Conservation (phyloP, 2,113 vertebrate genomes). For the Nothobranchius furzeri region DNA sequence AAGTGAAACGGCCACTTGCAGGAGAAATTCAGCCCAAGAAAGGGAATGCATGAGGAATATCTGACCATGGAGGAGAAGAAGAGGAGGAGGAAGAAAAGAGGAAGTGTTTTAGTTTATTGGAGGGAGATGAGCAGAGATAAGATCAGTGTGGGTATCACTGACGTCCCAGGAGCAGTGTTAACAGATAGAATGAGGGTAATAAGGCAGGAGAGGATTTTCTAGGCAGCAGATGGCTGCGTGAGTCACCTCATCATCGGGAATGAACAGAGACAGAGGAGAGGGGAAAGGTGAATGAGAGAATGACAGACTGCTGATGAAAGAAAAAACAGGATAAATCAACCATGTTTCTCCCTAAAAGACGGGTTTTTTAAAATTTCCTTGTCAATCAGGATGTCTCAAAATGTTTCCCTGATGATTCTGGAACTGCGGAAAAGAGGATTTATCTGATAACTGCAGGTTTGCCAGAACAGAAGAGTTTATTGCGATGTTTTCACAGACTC, state of each 20-base stretch:
- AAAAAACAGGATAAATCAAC: not conserved
- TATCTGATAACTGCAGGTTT: not conserved
- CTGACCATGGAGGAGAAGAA: not conserved
- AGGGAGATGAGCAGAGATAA: slow-evolving; percentile 14
- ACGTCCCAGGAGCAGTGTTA: slow-evolving; percentile 45
- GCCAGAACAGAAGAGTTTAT: no score
- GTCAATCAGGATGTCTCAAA: slow-evolving; percentile 8
- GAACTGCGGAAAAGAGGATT: not conserved
- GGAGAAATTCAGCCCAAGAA: slow-evolving; percentile 10
- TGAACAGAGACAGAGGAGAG: slow-evolving; percentile 15
- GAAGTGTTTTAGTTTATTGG: slow-evolving; percentile 1
- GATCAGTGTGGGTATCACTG: slow-evolving; percentile 30
- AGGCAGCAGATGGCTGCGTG: slow-evolving; percentile 68
- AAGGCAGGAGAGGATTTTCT: slow-evolving; percentile 59
- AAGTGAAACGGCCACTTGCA: not conserved
- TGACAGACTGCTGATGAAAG: not conserved
- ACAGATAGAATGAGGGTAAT: slow-evolving; percentile 68
- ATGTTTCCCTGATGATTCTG: slow-evolving; percentile 3
- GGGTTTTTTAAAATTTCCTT: slow-evolving; percentile 1
- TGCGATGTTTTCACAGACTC: not conserved
- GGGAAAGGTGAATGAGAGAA: slow-evolving; percentile 4
- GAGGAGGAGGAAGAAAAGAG: slow-evolving; percentile 4
- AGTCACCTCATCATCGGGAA: slow-evolving; percentile 55
- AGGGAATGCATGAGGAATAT: slow-evolving; percentile 8
- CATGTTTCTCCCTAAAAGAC: slow-evolving; percentile 3